Conservation (phyloP, 2,888 invertebrate species). For the Chironomus riparius region DNA sequence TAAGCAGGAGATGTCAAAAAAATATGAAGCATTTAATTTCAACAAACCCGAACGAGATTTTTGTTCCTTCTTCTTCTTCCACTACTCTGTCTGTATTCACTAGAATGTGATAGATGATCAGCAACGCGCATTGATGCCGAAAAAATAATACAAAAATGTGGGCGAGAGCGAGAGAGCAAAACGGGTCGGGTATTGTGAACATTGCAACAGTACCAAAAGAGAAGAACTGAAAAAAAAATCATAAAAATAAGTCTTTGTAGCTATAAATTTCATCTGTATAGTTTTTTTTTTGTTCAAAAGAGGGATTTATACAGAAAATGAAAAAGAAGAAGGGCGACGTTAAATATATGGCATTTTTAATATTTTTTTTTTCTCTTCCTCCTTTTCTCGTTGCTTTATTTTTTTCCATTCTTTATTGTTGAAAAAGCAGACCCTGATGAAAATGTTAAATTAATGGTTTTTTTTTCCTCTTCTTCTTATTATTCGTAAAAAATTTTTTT, state of each 20-base stretch:
- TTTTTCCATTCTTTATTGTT: neutral
- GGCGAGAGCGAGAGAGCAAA: slow-evolving; percentile 12
- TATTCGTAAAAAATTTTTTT: neutral
- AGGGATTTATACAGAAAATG: neutral
- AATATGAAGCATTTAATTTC: slow-evolving; percentile 12
- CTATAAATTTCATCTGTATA: slow-evolving; percentile 3
- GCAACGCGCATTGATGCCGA: neutral
- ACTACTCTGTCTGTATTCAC: neutral
- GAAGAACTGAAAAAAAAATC: neutral
- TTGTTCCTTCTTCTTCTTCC: neutral
- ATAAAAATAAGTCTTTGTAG: slow-evolving; percentile 1
- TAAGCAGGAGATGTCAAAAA: neutral
- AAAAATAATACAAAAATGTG: neutral
- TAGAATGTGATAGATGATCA: slow-evolving; percentile 17
- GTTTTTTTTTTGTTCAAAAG: neutral
- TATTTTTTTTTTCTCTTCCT: neutral
- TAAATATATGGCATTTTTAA: neutral
- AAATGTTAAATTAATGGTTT: slow-evolving; percentile 19
- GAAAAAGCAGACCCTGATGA: neutral
- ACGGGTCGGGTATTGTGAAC: neutral
- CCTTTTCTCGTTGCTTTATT: neutral
- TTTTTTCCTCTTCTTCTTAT: neutral
- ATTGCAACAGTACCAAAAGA: neutral
- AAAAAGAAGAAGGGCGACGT: slow-evolving; percentile 7
- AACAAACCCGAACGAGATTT: neutral